phyloP scores from a whole-genome alignment of 2,888 invertebrate species.

The Luperina nickerlii region DNA sequence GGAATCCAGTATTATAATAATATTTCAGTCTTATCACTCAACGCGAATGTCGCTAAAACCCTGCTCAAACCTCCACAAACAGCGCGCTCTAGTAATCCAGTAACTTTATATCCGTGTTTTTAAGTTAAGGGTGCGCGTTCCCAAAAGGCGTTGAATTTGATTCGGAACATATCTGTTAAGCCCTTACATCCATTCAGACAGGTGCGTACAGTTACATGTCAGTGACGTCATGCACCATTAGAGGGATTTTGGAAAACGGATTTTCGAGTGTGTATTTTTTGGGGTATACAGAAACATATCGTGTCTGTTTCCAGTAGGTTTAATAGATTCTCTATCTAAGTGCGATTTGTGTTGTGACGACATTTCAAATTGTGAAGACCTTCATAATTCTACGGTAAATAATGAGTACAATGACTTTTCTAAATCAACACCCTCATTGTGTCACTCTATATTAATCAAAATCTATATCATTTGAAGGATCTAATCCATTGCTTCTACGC shows the following conservation, averaged over 20 bases:
- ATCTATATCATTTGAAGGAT: background rate
- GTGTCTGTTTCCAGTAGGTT: background rate
- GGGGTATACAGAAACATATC: background rate
- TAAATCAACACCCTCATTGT: background rate
- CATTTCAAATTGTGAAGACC: background rate
- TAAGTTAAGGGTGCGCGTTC: constrained; percentile 66
- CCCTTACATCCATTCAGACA: constrained; percentile 75
- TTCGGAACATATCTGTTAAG: constrained; percentile 81
- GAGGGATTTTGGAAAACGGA: constrained; percentile 20
- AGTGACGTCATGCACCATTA: constrained; percentile 59
- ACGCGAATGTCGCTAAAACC: background rate
- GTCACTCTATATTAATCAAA: background rate
- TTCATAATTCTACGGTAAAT: background rate
- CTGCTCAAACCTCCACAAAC: constrained; percentile 4
- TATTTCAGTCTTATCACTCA: background rate
- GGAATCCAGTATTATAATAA: background rate
- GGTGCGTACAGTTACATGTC: constrained; percentile 57
- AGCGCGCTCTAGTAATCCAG: constrained; percentile 27
- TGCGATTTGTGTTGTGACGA: background rate
- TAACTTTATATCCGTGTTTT: constrained; percentile 50
- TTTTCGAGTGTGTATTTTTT: background rate
- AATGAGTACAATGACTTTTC: background rate
- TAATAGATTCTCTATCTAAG: background rate
- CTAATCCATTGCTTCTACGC: background rate
- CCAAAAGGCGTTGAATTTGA: constrained; percentile 76